Conservation (phyloP, 2,888 invertebrate genomes). For the Abscondita cerata region DNA sequence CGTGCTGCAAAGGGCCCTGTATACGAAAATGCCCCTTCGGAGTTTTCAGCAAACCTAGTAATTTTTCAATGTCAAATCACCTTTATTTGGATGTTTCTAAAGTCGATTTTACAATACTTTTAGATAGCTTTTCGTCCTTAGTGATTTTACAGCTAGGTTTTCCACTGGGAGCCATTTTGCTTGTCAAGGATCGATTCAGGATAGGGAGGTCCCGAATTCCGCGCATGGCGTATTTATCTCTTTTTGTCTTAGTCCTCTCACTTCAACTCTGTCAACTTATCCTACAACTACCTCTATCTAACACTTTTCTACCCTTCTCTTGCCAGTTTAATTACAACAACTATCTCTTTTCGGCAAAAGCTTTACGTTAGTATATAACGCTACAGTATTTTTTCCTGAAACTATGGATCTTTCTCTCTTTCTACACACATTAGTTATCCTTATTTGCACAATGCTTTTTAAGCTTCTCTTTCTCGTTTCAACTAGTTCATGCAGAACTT, state of each 20-base stretch:
- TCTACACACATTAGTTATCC: slow-evolving; percentile 16
- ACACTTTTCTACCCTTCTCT: slow-evolving; percentile 33
- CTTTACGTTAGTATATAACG: slow-evolving; percentile 27
- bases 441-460: slow-evolving; percentile 28
- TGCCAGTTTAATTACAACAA: slow-evolving; percentile 34
- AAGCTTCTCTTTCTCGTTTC: slow-evolving; percentile 34
- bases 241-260: slow-evolving; percentile 59
- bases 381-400: slow-evolving; percentile 27
- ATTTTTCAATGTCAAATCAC: slow-evolving; percentile 57
- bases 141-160: slow-evolving; percentile 58
- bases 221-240: slow-evolving; percentile 60
- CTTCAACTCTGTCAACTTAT: slow-evolving; percentile 52
- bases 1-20: slow-evolving; percentile 44
- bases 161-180: slow-evolving; percentile 60
- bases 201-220: slow-evolving; percentile 56
- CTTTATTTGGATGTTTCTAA: slow-evolving; percentile 55
- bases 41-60: slow-evolving; percentile 55
- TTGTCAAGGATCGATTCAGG: slow-evolving; percentile 58
- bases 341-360: slow-evolving; percentile 35
- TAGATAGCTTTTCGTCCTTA: slow-evolving; percentile 52
- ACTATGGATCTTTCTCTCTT: slow-evolving; percentile 17
- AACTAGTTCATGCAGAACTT: slow-evolving; percentile 27
- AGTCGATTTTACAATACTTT: slow-evolving; percentile 51
- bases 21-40: slow-evolving; percentile 57
- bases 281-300: slow-evolving; percentile 38